phyloP scores from a whole-genome alignment of 2,888 invertebrate species.

The Idaea straminata region DNA sequence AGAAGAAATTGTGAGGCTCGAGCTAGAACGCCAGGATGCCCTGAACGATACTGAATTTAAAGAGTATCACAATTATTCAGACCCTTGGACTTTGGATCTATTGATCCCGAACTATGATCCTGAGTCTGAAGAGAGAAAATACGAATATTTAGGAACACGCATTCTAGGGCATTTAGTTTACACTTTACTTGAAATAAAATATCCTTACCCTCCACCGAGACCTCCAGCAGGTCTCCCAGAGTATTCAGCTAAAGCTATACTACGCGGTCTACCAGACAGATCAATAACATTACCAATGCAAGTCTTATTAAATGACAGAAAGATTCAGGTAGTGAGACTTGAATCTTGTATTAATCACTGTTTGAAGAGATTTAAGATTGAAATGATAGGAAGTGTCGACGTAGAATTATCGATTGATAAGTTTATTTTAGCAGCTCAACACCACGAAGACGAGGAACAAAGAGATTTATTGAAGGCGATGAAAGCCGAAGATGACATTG shows the following conservation, averaged over 20 bases:
- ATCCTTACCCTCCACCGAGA: slow-evolving; percentile 59
- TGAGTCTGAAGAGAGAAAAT: slow-evolving; percentile 64
- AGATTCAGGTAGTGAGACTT: slow-evolving; percentile 66
- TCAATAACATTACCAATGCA: slow-evolving; percentile 63
- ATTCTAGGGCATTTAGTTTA: slow-evolving; percentile 78
- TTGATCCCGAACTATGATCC: slow-evolving; percentile 64
- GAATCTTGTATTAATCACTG: slow-evolving; percentile 81
- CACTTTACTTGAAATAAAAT: slow-evolving; percentile 71
- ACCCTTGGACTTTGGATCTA: slow-evolving; percentile 76
- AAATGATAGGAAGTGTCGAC: slow-evolving; percentile 73
- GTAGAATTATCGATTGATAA: slow-evolving; percentile 69
- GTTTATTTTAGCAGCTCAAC: slow-evolving; percentile 45
- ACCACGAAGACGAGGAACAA: slow-evolving; percentile 41
- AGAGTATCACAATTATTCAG: slow-evolving; percentile 75
- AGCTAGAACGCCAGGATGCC: slow-evolving; percentile 74
- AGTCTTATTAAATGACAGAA: slow-evolving; percentile 55
- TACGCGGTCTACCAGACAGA: slow-evolving; percentile 68
- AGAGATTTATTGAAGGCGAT: slow-evolving; percentile 60
- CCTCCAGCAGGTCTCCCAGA: slow-evolving; percentile 58
- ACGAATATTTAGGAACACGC: slow-evolving; percentile 63
- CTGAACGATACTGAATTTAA: slow-evolving; percentile 78
- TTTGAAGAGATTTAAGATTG: slow-evolving; percentile 73
- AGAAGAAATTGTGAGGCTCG: slow-evolving; percentile 68
- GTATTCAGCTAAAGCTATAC: slow-evolving; percentile 57
- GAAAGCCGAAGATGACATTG: slow-evolving; percentile 54